Evolutionary conservation across 2,797 vertebrate genomes (phyloP), one percentile per base, ranked within the genome.

Genomic region (Arremon aurantiirostris): DNA sequence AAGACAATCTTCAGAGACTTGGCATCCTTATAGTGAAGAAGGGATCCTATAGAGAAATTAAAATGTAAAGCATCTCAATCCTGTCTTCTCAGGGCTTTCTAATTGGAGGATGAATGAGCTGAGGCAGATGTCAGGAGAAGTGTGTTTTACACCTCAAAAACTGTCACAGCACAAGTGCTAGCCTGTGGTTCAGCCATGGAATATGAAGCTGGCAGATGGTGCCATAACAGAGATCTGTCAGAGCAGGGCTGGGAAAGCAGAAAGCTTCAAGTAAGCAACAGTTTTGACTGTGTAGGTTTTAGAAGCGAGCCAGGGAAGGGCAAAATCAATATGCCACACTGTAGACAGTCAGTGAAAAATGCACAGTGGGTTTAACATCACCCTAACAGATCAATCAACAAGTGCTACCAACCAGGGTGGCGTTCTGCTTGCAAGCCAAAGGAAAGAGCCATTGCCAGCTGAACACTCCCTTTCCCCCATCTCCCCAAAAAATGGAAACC

Each of bases 171-270:
- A 82, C 46, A 93, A 86, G 88, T 77, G 90, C 83, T 95, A 96
- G 90, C 83, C 93, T 86, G 90, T 90, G 86, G 49, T 89, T 82
- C 60, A 37, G 15, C 73, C 90, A 56, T 86, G 52, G 93, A 92
- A 77, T 86, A 80, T 66, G 90, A 95, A 89, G 91, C 79, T 55
- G 91, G 88, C 95, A 96, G 94, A 94, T 96, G 92, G 95, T 93
- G 71, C 92, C 92, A 77, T 87, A 95, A 91, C 92, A 94, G 59
- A 89, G 92, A 90, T 91, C 69, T 95, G 94, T 95, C 95, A 94
- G 90, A 93, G 86, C 21, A 60, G 60, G 80, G 37, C 68, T 95
- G 83, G 89, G 94, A 82, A 91, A 88, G 90, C 59, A 70, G 79
- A 93, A 84, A 83, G 49, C 73, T 89, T 92, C 90, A 72, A 94